Percentiles rank a stretch among this genome's conserved stretches.
Conservation (phyloP, 2,113 vertebrate genomes). For the Colossoma macropomum region DNA sequence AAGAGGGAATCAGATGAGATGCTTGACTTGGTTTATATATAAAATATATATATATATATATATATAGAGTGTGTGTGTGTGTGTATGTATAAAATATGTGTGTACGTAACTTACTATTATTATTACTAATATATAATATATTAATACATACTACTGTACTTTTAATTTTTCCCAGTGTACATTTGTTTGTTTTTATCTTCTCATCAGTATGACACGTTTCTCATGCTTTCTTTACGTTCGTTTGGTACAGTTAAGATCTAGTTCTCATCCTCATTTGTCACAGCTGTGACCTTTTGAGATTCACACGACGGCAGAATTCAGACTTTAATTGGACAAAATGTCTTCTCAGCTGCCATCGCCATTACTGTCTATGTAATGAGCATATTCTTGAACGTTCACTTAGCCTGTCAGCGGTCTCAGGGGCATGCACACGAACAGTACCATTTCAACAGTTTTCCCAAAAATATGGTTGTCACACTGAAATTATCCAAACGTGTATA, state of each 20-base stretch:
- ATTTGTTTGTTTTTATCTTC: background rate
- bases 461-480: background rate
- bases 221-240: background rate
- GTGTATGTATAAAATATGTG: too few species aligned
- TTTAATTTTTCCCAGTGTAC: background rate
- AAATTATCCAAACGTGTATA: background rate
- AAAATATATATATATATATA: too few species aligned
- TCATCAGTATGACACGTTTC: background rate
- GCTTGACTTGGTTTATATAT: too few species aligned
- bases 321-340: conserved; percentile 52
- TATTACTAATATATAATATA: too few species aligned
- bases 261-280: conserved; percentile 39
- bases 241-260: background rate
- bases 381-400: conserved; percentile 14
- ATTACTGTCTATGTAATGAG: conserved; percentile 21
- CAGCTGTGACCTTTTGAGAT: conserved; percentile 46
- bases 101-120: too few species aligned
- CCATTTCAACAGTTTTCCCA: background rate
- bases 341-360: conserved; percentile 12
- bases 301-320: conserved; percentile 13
- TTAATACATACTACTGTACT: too few species aligned
- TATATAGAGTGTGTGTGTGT: too few species aligned
- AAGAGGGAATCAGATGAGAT: background rate
- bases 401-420: conserved; percentile 11
- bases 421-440: conserved; percentile 13